A percentile compares a stretch with the other conserved stretches of the same genome.
phyloP scores from a whole-genome alignment of 2,113 vertebrate genomes.

The Stigmatopora nigra region DNA sequence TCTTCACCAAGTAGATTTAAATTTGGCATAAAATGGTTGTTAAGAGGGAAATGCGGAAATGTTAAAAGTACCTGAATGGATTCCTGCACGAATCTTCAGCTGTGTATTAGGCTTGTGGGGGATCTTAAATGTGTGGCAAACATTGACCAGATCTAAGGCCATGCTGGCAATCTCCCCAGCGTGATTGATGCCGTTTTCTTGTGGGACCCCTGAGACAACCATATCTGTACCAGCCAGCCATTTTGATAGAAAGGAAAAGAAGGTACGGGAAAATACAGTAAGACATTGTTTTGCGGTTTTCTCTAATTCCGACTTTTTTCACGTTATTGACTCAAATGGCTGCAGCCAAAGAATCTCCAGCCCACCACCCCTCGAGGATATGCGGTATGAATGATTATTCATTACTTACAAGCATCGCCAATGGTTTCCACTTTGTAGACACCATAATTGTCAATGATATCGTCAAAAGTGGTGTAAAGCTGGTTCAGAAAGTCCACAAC shows the following conservation, averaged over 20 bases:
- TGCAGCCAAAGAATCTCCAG: not conserved
- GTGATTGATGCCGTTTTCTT: constrained; percentile 71
- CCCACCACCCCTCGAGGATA: no score
- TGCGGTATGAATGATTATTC: not conserved
- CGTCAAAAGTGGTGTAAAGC: constrained; percentile 75
- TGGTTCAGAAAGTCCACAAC: constrained; percentile 75
- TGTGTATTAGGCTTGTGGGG: constrained; percentile 71
- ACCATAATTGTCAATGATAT: constrained; percentile 75
- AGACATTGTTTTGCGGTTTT: not conserved
- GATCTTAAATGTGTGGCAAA: constrained; percentile 69
- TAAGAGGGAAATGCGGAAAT: no score
- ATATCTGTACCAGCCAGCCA: constrained; percentile 57
- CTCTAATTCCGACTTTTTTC: not conserved
- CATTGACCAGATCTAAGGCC: constrained; percentile 66
- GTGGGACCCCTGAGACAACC: constrained; percentile 73
- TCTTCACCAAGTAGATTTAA: not conserved
- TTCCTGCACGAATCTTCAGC: constrained; percentile 70
- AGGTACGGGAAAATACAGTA: not conserved
- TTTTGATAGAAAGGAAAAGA: constrained; percentile 11
- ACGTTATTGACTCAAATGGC: not conserved
- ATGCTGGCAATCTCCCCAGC: constrained; percentile 72
- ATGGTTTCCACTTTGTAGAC: constrained; percentile 78
- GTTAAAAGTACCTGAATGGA: constrained; percentile 63
- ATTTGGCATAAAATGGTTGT: not conserved
- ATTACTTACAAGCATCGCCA: constrained; percentile 71